Conservation (phyloP, 2,113 vertebrate species). For the Eulacestoma nigropectus region DNA sequence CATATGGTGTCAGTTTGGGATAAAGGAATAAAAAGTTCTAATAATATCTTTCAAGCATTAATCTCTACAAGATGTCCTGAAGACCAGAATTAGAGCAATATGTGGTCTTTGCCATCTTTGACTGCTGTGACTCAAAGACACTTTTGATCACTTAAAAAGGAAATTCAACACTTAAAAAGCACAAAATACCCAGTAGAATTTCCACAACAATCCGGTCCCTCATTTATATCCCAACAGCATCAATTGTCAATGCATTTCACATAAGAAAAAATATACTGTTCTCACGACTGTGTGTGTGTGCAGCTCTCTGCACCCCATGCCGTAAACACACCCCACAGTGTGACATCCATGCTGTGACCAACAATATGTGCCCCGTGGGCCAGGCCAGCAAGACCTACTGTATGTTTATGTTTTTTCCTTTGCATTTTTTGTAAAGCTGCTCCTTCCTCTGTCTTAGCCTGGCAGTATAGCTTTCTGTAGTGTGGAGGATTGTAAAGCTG, state of each 20-base stretch:
- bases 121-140: conserved; percentile 34
- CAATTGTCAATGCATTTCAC: neutral
- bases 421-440: neutral
- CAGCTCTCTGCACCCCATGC: neutral
- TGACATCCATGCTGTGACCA: conserved; percentile 41
- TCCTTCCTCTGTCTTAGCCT: neutral
- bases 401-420: neutral
- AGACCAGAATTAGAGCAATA: conserved; percentile 50
- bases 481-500: neutral
- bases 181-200: conserved; percentile 10
- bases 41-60: conserved; percentile 54
- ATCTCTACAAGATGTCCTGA: conserved; percentile 50
- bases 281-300: conserved; percentile 34
- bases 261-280: conserved; percentile 3
- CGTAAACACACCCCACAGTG: neutral
- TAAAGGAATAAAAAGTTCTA: conserved; percentile 51
- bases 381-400: neutral
- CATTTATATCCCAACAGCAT: conserved; percentile 15
- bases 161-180: neutral
- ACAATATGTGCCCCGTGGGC: conserved; percentile 44
- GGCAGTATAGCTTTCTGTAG: neutral
- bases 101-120: conserved; percentile 50
- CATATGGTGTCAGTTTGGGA: conserved; percentile 37
- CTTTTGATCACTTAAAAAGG: conserved; percentile 60
- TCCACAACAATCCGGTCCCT: conserved; percentile 20